These are phyloP conservation scores for Rousettus madagascariensis DNA, from an alignment of 2,797 vertebrate genomes.

Conservation along the genomic window DNA sequence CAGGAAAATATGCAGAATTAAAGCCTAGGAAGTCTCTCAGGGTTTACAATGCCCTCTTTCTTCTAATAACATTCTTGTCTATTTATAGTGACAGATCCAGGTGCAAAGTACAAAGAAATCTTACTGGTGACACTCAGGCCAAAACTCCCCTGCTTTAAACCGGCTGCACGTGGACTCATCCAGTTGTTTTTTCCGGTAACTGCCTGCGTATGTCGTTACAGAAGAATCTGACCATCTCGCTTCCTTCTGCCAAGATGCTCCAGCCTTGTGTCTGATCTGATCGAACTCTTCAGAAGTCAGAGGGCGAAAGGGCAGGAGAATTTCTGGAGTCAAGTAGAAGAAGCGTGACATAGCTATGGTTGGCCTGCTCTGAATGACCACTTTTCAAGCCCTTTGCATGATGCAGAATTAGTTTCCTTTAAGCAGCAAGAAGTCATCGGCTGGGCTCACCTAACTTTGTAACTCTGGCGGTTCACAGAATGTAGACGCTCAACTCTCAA, in stretches of 20 bases:
- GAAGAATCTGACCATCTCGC: conserved; percentile 5
- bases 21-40: not conserved
- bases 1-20: not conserved
- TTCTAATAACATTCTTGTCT: not conserved
- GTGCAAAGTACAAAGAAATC: conserved; percentile 39
- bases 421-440: not conserved
- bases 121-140: conserved; percentile 62
- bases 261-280: conserved; percentile 69
- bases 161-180: not conserved
- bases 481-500: conserved; percentile 73
- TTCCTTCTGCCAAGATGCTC: conserved; percentile 71
- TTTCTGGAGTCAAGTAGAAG: conserved; percentile 73
- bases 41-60: not conserved
- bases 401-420: conserved; percentile 56
- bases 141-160: conserved; percentile 30
- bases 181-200: conserved; percentile 72
- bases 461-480: conserved; percentile 55
- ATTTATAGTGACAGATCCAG: not conserved
- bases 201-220: conserved; percentile 62
- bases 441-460: not conserved
- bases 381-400: conserved; percentile 35
- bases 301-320: conserved; percentile 77
- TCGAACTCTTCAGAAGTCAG: conserved; percentile 74
- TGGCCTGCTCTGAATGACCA: not conserved
- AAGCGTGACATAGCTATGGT: conserved; percentile 48